Conservation (phyloP, 2,888 invertebrate genomes). For the Drosophila anomalata region DNA sequence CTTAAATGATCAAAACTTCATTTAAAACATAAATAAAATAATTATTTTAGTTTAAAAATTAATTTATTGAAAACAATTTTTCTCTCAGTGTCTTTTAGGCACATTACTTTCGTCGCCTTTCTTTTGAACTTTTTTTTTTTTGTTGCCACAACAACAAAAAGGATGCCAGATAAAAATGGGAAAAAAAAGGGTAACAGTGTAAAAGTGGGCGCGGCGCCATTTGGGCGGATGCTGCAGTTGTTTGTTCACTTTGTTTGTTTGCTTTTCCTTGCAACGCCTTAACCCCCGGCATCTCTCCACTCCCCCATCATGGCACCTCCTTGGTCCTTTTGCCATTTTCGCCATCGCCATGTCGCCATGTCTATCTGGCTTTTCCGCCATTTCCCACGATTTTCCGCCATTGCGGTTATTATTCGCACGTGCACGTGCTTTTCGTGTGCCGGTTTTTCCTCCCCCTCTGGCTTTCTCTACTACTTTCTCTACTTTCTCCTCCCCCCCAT, state of each 20-base stretch:
- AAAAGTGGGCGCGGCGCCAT: constrained; percentile 38
- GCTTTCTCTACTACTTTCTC: not conserved
- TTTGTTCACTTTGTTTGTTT: constrained; percentile 53
- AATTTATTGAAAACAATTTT: not conserved
- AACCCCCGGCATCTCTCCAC: not conserved
- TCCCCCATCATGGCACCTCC: not conserved
- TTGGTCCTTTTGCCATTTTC: constrained; percentile 17
- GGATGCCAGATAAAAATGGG: not conserved
- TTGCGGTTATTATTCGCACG: constrained; percentile 10
- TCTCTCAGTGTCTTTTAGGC: not conserved
- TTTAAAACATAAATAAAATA: no score
- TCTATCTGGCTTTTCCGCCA: constrained; percentile 23
- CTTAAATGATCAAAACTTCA: no score
- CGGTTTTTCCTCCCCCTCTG: constrained; percentile 6
- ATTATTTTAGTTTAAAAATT: not conserved
- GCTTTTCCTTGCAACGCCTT: constrained; percentile 29
- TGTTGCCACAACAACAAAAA: not conserved
- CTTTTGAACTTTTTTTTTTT: not conserved
- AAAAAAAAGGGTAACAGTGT: not conserved
- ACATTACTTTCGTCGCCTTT: constrained; percentile 2
- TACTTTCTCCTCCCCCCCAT: not conserved
- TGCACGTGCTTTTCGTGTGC: constrained; percentile 28
- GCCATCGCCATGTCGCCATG: constrained; percentile 11
- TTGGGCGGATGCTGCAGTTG: constrained; percentile 62
- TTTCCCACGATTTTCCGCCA: constrained; percentile 24